A percentile compares a stretch with the other conserved stretches of the same genome.
These are phyloP conservation scores for Maniola hyperantus DNA, from an alignment of 2,888 invertebrate species.

Conservation along the genomic window DNA sequence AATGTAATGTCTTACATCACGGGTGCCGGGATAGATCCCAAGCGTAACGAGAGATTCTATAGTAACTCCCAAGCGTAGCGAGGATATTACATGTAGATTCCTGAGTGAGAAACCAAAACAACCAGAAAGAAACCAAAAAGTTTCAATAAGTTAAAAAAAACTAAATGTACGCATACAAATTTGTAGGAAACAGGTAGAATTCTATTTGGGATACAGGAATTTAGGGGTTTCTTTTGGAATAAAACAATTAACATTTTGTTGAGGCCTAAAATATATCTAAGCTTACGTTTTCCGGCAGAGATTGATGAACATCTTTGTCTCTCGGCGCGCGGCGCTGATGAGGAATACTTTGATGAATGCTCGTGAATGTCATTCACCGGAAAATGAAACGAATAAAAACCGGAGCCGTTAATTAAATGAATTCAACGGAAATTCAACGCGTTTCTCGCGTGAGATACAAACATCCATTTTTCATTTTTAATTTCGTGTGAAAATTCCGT, in stretches of 20 bases:
- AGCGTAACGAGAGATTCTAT: no score
- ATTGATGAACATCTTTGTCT: constrained; percentile 61
- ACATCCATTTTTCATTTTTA: constrained; percentile 10
- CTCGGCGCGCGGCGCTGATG: constrained; percentile 52
- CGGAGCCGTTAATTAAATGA: constrained; percentile 6
- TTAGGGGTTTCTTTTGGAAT: neutral
- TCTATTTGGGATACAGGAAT: no score
- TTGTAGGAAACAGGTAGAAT: no score
- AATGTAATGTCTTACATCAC: no score
- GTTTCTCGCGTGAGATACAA: neutral
- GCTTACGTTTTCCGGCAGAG: constrained; percentile 49
- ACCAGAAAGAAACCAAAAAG: no score
- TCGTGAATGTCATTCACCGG: constrained; percentile 5
- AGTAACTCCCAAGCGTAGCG: no score
- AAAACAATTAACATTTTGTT: neutral
- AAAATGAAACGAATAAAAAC: constrained; percentile 9
- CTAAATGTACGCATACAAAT: no score
- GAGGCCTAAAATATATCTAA: neutral
- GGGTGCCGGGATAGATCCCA: no score
- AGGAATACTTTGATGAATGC: constrained; percentile 15
- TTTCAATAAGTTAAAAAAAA: no score
- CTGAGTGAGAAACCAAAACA: no score
- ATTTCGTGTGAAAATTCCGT: constrained; percentile 1
- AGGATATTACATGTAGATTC: no score
- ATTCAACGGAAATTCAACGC: constrained; percentile 3